Percentiles rank a stretch among this genome's conserved stretches.
These are phyloP conservation scores for Manacus vitellinus DNA, from an alignment of 2,113 vertebrate genomes.

Conservation along the genomic window DNA sequence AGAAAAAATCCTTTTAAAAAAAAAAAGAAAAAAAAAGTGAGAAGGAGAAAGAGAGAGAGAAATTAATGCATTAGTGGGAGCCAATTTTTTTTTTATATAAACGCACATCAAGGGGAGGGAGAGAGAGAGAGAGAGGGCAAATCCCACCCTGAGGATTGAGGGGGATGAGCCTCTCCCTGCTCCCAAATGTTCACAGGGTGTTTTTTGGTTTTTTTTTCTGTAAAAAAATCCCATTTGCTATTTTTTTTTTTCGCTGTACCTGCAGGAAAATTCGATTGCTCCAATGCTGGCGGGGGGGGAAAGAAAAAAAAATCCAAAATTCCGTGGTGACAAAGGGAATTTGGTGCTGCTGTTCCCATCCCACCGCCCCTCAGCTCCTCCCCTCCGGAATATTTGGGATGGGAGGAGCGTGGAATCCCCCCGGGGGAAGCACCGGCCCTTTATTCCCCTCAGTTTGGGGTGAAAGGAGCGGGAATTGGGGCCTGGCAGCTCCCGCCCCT, in stretches of 20 bases:
- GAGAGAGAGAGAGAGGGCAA: not conserved
- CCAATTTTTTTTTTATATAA: not conserved
- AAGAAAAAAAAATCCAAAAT: not conserved
- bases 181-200: not conserved
- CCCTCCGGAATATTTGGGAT: not conserved
- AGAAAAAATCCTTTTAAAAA: not conserved
- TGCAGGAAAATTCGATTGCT: not conserved
- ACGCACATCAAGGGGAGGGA: not conserved
- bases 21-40: not conserved
- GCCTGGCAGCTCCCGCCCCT: not conserved
- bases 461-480: not conserved
- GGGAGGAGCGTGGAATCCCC: not conserved
- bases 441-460: not conserved
- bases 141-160: not conserved
- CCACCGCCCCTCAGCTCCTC: not conserved
- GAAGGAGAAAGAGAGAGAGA: not conserved
- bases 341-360: not conserved
- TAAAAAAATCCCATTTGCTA: not conserved
- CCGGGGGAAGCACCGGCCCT: not conserved
- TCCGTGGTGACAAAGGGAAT: not conserved
- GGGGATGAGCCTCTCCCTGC: not conserved
- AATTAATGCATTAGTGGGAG: not conserved
- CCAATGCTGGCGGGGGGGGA: fast-evolving
- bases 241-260: not conserved
- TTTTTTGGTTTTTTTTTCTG: not conserved